Conservation (phyloP, 1,140 invertebrate genomes). For the Macrosteles quadrilineatus region DNA sequence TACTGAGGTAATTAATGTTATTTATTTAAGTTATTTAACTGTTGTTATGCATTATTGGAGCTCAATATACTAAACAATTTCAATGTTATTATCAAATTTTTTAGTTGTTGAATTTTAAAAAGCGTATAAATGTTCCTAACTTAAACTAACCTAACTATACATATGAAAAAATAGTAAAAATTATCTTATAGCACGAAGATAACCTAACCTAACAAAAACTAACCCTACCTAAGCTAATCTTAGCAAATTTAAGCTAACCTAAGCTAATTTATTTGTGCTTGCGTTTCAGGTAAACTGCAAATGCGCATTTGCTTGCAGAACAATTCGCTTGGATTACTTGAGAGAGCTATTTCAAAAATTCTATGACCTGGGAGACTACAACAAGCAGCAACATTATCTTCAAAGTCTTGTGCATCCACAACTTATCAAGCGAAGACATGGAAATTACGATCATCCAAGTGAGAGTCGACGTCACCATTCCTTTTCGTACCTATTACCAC, state of each 20-base stretch:
- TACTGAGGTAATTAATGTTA: neutral
- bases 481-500: neutral
- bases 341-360: constrained; percentile 27
- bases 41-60: neutral
- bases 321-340: constrained; percentile 14
- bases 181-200: too few species aligned
- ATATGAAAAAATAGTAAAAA: too few species aligned
- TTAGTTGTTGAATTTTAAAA: neutral
- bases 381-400: constrained; percentile 29
- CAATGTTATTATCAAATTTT: too few species aligned
- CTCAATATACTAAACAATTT: neutral
- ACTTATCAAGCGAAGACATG: constrained; percentile 32
- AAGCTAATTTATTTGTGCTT: neutral
- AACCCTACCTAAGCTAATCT: neutral
- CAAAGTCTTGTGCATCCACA: constrained; percentile 28
- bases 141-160: too few species aligned
- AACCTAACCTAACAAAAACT: neutral
- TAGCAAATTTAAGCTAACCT: neutral
- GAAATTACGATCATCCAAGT: constrained; percentile 26
- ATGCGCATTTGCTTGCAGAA: constrained; percentile 28
- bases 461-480: constrained; percentile 28
- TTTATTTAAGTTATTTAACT: neutral
- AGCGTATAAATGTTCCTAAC: neutral
- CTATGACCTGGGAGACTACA: constrained; percentile 19
- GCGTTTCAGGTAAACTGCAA: constrained; percentile 25